Base-by-base conservation (phyloP, 2,888 invertebrate species). In the Agrotis puta region DNA sequence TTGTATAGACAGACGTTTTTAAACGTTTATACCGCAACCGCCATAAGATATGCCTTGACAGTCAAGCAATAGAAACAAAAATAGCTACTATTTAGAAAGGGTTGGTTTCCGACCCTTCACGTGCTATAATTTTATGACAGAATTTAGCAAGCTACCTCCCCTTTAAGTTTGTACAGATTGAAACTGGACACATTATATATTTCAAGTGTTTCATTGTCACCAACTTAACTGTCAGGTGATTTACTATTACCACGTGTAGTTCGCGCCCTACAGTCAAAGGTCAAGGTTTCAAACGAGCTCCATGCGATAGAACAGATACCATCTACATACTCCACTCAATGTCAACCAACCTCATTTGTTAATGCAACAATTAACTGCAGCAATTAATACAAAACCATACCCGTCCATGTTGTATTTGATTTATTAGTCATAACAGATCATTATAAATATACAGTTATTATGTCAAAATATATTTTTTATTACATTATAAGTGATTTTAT, bases 281-380 rank as follows among this genome's bases (percentile, higher is more conserved):
- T 76, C 67, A 76, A 76, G 64, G 72, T 0, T 48, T 33, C 9
- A 7, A 24, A 24, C 27, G n/a, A 22, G n/a, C 47, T 50, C 80
- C 79, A 69, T 71, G 82, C 75, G 48, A 75, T 22, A 43, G 11
- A 20, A 18, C n/a, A 20, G 79, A 78, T 81, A 81, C 58, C 20
- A 82, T 81, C 79, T 78, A 24, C 64, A 51, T 11, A 48, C 27
- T 24, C 16, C 56, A 65, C 24, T 67, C 54, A 58, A 64, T 65
- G 74, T 51, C 63, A 53, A 13, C 53, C 3, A 4, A 24, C 33
- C 53, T 66, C 27, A 50, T 76, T 74, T 51, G 61, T 56, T 56
- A 62, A 20, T 43, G 47, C 76, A 62, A 62, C 39, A 9, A 11
- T 39, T 39, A 39, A 39, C 16, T 39, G 51, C n/a, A 61, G 20